A percentile compares a stretch with the other conserved stretches of the same genome.
Conservation (phyloP, 2,797 vertebrate genomes). For the Sebastes aleutianus region DNA sequence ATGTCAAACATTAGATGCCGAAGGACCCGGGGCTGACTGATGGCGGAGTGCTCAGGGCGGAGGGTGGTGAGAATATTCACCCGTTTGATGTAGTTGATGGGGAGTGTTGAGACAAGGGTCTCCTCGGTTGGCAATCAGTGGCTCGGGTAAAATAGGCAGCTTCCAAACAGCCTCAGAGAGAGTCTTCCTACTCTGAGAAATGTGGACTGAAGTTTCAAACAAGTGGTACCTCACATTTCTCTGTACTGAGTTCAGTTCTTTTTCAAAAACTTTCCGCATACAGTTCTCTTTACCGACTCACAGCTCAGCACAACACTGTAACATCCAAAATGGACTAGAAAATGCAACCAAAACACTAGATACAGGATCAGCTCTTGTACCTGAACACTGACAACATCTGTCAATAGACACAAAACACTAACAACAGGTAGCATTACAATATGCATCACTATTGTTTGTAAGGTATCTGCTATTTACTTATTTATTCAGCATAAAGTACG, state of each 20-base stretch:
- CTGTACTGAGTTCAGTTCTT: too few relatives aligned
- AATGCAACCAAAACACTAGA: not conserved
- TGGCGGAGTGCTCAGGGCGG: not conserved
- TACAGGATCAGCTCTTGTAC: too few relatives aligned
- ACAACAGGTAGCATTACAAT: too few relatives aligned
- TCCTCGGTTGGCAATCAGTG: constrained; percentile 20
- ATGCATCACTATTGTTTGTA: not conserved
- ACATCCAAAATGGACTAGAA: not conserved
- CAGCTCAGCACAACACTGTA: not conserved
- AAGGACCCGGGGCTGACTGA: constrained; percentile 26
- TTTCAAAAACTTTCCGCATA: too few relatives aligned
- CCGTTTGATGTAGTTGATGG: constrained; percentile 35
- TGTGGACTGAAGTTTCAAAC: not conserved
- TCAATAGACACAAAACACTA: too few relatives aligned
- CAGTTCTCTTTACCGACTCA: not conserved
- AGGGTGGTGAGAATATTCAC: constrained; percentile 15
- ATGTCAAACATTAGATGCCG: constrained; percentile 44
- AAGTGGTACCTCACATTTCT: not conserved
- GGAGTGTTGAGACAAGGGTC: constrained; percentile 28
- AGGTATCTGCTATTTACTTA: not conserved
- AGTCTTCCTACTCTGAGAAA: not conserved
- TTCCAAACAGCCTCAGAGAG: not conserved
- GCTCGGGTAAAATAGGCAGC: not conserved
- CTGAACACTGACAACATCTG: too few relatives aligned
- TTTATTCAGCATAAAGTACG: not conserved